Percentiles rank a stretch among this genome's conserved stretches.
Conservation (phyloP, 2,113 vertebrate genomes). For the Gymnocephalus cernua region DNA sequence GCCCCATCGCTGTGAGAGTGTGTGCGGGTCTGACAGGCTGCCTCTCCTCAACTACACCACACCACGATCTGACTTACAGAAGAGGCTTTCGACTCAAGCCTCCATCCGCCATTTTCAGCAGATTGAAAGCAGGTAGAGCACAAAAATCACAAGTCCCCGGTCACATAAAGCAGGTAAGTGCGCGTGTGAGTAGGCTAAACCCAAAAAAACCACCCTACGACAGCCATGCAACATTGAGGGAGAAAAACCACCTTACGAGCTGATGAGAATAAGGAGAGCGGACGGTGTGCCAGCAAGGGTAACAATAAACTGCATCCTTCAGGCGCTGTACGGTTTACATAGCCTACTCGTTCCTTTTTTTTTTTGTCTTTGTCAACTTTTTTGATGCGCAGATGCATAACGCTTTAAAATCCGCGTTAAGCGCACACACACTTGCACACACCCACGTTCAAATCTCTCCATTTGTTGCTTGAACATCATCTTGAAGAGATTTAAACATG, state of each 20-base stretch:
- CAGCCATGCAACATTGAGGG: conserved; percentile 19
- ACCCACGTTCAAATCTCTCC: conserved; percentile 17
- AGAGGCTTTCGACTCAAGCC: conserved; percentile 66
- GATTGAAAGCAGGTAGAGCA: conserved; percentile 80
- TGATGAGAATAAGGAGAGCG: conserved; percentile 33
- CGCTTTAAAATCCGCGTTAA: conserved; percentile 36
- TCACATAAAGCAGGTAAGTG: conserved; percentile 80
- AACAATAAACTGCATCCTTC: conserved; percentile 70
- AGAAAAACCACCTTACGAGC: conserved; percentile 13
- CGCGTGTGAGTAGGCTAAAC: conserved; percentile 40
- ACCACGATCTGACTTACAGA: conserved; percentile 66
- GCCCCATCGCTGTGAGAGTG: conserved; percentile 42
- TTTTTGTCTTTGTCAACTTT: conserved; percentile 58
- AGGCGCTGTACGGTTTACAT: conserved; percentile 5
- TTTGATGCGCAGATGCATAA: neutral
- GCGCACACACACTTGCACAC: conserved; percentile 14
- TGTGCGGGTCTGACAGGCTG: conserved; percentile 54
- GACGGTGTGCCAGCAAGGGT: conserved; percentile 46
- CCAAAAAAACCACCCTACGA: conserved; percentile 21
- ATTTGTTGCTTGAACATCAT: conserved; percentile 63
- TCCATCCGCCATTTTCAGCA: conserved; percentile 85
- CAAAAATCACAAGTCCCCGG: conserved; percentile 67
- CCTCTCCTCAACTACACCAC: conserved; percentile 71
- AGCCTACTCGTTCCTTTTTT: neutral
- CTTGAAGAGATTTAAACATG: conserved; percentile 45